Conservation (phyloP, 2,888 invertebrate genomes). For the Pocota personata region DNA sequence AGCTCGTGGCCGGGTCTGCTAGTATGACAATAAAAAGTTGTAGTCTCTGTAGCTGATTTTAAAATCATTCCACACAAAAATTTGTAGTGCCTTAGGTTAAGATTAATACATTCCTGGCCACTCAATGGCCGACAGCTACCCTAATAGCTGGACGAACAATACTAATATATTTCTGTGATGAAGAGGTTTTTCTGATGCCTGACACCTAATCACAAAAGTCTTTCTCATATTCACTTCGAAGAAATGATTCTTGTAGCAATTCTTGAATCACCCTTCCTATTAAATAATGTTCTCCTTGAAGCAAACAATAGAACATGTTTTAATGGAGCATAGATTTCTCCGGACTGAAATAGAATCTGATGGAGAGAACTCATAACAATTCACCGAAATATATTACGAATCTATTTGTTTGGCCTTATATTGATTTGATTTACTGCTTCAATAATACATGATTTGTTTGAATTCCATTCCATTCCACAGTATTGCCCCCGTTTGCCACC, state of each 20-base stretch:
- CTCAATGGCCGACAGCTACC: no score
- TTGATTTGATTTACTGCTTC: constrained; percentile 70
- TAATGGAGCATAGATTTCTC: constrained; percentile 14
- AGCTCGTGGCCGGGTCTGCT: no score
- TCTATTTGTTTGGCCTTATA: constrained; percentile 61
- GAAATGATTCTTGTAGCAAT: neutral
- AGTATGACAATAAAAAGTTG: no score
- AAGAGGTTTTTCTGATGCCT: neutral
- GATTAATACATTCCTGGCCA: no score
- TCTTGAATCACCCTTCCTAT: neutral
- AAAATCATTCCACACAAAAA: no score
- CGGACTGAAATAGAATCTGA: constrained; percentile 13
- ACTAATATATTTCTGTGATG: neutral
- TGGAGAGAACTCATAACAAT: constrained; percentile 15
- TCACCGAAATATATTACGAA: constrained; percentile 52
- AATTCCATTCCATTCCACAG: constrained; percentile 13
- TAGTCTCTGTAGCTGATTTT: no score
- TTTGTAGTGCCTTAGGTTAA: no score
- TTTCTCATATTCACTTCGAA: neutral
- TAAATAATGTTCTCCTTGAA: neutral
- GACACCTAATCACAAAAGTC: neutral
- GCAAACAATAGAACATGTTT: constrained; percentile 38
- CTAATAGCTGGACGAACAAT: neutral
- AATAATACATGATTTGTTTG: constrained; percentile 69
- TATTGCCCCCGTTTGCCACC: constrained; percentile 22